Evolutionary conservation across 2,888 invertebrate species (phyloP), one percentile per base, ranked within the genome.

Genomic region (Zygaena filipendulae): DNA sequence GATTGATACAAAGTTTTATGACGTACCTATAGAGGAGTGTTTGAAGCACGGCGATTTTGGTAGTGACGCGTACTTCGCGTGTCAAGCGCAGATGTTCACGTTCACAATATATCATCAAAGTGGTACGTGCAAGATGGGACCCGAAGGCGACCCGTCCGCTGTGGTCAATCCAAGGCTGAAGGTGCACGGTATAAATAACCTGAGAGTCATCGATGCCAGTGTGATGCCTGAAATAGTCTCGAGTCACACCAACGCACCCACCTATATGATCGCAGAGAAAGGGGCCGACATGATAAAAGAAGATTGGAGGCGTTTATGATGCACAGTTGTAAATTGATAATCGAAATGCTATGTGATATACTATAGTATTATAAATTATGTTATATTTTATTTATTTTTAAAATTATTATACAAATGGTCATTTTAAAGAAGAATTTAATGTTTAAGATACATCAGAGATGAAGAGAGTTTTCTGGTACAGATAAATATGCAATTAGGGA

Each of bases 211-310:
- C 32, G 91, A 92, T 52, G 90, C 90, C 0, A 90, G 90, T 39
- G 82, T 92, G 21, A 92, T 92, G 83, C 92, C 92, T 1, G 84
- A 84, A 55, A 86, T 92, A 22, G 84, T 87, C 1, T 86, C 90
- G 1, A 87, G 87, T 11, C 91, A 91, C 52, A 91, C 91, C 1
- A 91, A 91, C 45, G 87, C 89, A 0, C 88, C 91, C 0, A 82
- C 82, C 1, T 89, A 84, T 37, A 91, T 92, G 91, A 90, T 92
- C 44, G 91, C 90, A 2, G 92, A 92, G 57, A 91, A 90, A 54
- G 88, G 84, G 4, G 75, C 87, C 0, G 88, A 90, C 49, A 75
- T 88, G 70, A 87, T 89, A 23, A 87, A 87, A 58, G 55, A 84
- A 46, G 75, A 74, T 33, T 80, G 75, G 75, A 59, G 64, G 8